phyloP scores from a whole-genome alignment of 2,797 vertebrate species.

The Poecile montanus region DNA sequence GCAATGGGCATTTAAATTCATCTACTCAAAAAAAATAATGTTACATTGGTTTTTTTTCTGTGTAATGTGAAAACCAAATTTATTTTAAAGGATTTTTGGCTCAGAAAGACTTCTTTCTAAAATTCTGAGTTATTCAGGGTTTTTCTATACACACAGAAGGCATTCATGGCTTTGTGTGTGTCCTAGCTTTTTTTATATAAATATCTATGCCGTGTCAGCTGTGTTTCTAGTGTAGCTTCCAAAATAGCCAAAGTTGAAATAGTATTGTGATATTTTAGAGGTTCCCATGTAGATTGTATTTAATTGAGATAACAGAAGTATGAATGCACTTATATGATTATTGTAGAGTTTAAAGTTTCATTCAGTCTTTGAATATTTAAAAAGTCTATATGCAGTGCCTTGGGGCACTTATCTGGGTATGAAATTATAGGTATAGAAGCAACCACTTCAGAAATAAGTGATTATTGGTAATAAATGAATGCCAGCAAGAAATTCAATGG shows the following conservation, averaged over 20 bases:
- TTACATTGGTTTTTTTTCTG: background rate
- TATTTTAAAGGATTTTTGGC: background rate
- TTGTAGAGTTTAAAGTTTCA: background rate
- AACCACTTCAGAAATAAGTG: background rate
- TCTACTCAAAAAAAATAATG: background rate
- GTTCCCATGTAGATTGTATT: slow-evolving; percentile 29
- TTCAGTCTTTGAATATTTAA: background rate
- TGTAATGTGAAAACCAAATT: background rate
- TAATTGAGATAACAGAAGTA: background rate
- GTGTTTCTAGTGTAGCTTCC: background rate
- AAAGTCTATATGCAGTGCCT: background rate
- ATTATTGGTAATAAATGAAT: background rate
- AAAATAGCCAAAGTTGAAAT: background rate
- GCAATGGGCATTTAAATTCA: background rate
- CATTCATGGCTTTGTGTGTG: background rate
- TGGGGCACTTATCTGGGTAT: background rate
- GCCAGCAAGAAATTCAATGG: background rate
- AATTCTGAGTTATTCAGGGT: background rate
- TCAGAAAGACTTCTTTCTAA: background rate
- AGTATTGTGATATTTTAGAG: background rate
- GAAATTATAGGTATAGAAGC: background rate
- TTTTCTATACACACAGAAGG: background rate
- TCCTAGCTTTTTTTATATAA: background rate
- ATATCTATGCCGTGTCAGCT: background rate
- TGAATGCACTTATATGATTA: background rate